Evolutionary conservation across 2,113 vertebrate genomes (phyloP), one percentile per base, ranked within the genome.

Genomic region (Rhinolophus ferrumequinum): DNA sequence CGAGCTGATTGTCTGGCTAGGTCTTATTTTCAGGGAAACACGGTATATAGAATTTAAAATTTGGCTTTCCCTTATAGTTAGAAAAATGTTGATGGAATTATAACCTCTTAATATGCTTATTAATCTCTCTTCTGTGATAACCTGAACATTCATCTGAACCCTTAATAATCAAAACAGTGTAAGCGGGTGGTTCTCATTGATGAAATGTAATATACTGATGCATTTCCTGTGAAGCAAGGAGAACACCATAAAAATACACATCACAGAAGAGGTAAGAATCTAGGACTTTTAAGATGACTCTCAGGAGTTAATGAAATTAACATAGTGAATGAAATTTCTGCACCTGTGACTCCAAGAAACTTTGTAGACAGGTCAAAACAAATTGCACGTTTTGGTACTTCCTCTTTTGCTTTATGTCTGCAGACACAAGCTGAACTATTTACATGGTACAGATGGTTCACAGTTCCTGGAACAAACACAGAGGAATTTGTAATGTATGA

Each of bases 401-500:
- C 22, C 22, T 41, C 7, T n/a, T 58, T 54, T 54, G 41, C 47
- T 82, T 2, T 19, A 24, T 88, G 86, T 54, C 44, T 91, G 10
- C 14, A 66, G 50, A 88, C 38, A 84, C 8, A 77, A 38, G 56
- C 35, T 67, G 66, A 90, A n/a, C 24, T 50, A 44, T 24, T 81
- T 92, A 66, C 6, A 1, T 50, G 24, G 47, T 44, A 50, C 67
- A 83, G 47, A 66, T 28, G 58, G 38, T 80, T 95, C 60, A 66
- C 60, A 94, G 66, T 62, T 94, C 21, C 60, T 56, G 28, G 56
- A 93, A 91, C 16, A 91, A 81, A 85, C 19, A 90, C 66, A 73
- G 66, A 95, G n/a, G 64, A 91, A 81, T 85, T 72, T 62, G 35
- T 56, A 84, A 93, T 85, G 8, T 67, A 58, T 81, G n/a, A 81